Evolutionary conservation across 2,113 vertebrate species (phyloP).

Genomic region (Panthera leo): DNA sequence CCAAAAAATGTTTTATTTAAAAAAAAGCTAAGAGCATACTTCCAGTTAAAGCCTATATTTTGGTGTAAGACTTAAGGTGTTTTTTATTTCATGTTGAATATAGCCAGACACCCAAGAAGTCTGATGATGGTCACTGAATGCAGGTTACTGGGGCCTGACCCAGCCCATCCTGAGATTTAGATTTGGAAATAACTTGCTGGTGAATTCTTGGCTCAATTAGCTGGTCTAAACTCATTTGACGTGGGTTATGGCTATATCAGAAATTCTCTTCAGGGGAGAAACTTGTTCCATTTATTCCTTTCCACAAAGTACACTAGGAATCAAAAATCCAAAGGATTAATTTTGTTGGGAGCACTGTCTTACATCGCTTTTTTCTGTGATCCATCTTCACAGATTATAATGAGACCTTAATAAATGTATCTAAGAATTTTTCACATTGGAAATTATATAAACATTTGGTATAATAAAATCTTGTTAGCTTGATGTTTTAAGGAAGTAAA

Average conservation of each 20-base stretch:
- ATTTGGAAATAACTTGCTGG: not conserved
- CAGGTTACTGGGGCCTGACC: not conserved
- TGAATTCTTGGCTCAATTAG: not conserved
- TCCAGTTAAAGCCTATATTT: slow-evolving; percentile 56
- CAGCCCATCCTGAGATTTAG: not conserved
- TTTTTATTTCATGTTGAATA: slow-evolving; percentile 63
- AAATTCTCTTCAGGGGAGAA: not conserved
- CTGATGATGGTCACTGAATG: not conserved
- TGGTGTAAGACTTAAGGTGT: slow-evolving; percentile 50
- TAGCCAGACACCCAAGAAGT: slow-evolving; percentile 14
- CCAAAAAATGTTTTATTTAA: not conserved
- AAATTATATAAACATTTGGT: slow-evolving; percentile 62
- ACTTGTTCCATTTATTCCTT: not conserved
- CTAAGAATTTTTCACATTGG: slow-evolving; percentile 53
- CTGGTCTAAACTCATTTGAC: not conserved
- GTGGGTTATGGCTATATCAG: not conserved
- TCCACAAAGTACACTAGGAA: not conserved
- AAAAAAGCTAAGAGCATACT: slow-evolving; percentile 59
- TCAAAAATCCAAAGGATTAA: not conserved
- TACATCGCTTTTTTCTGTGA: not conserved
- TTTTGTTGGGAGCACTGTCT: not conserved
- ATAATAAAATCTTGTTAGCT: slow-evolving; percentile 47
- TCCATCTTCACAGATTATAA: slow-evolving; percentile 13
- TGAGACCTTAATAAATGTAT: slow-evolving; percentile 52
- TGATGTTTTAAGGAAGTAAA: slow-evolving; percentile 22